Evolutionary conservation across 2,888 invertebrate species (phyloP).

Genomic region (Agonum fuliginosum): DNA sequence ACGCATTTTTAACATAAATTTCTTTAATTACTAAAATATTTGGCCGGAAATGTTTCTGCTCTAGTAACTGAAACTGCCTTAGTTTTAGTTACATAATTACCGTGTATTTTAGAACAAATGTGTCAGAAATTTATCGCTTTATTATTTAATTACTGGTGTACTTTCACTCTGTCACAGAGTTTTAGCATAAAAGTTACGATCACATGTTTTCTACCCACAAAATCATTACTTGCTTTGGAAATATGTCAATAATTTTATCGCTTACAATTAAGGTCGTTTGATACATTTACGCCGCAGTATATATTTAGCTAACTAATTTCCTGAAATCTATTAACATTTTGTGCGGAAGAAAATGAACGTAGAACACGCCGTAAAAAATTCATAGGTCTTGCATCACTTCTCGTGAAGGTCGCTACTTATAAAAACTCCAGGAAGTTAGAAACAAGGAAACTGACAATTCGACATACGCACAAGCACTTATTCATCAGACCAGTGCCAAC

Average conservation of each 20-base stretch:
- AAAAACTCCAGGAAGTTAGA: conserved; percentile 55
- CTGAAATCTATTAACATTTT: conserved; percentile 26
- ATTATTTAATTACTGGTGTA: conserved; percentile 17
- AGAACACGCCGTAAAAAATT: conserved; percentile 39
- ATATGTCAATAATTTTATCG: background rate
- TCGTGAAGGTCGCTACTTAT: conserved; percentile 51
- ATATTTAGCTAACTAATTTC: background rate
- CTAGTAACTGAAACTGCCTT: conserved; percentile 1
- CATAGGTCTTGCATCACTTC: conserved; percentile 57
- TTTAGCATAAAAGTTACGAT: background rate
- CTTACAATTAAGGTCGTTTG: background rate
- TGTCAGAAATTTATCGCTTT: conserved; percentile 31
- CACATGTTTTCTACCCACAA: background rate
- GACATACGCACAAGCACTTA: conserved; percentile 1
- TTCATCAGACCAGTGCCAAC: background rate
- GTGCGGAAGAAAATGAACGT: conserved; percentile 44
- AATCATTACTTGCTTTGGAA: background rate
- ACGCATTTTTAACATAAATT: conserved; percentile 12
- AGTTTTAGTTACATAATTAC: conserved; percentile 22
- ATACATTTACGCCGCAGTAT: background rate
- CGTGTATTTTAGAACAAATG: conserved; percentile 16
- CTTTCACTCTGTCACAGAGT: conserved; percentile 8
- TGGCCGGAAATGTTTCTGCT: conserved; percentile 10
- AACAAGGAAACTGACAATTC: conserved; percentile 56
- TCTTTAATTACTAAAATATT: conserved; percentile 1